Base-by-base conservation (phyloP, 1,140 invertebrate genomes). In the Bombus confusus region DNA sequence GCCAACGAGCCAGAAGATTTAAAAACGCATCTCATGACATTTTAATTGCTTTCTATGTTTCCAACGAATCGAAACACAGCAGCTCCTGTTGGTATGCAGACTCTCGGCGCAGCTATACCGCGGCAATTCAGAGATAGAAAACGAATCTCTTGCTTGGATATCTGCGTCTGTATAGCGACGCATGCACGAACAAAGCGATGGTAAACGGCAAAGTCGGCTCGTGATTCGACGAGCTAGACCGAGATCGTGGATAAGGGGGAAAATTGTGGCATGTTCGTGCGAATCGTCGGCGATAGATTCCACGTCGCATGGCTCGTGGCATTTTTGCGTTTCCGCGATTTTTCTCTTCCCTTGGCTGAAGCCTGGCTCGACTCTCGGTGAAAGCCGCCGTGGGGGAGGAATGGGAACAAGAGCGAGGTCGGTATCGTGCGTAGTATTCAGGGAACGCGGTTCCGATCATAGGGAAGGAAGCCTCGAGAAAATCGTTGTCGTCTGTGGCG, bases 261-360 rank as follows among this genome's bases (percentile, higher is more conserved):
- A 75, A 87, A 87, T 73, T 86, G 80, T 64, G 47, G 66, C 72
- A 74, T 82, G 52, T 66, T 82, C 77, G 66, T 72, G 87, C 74
- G 88, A 77, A 90, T 90, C 81, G 81, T 85, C 80, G 85, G 25
- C 77, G 68, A 86, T 90, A 84, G 81, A 90, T 89, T 87, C 80
- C 66, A 72, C 64, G 69, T 43, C 85, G 76, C 64, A 72, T 85
- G 69, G 64, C 78, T 82, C 82, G 71, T 76, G 88, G 75, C 85
- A 81, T 89, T 90, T 87, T 85, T 71, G 86, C 80, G 82, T 82
- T 87, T 89, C 76, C 81, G 43, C 80, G 57, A 88, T 81, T 88
- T 78, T 86, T 77, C 66, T 81, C 37, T 68, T 43, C 76, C 39
- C 66, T 52, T 34, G 47, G 62, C 34, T 68, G 34, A 25, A 41